phyloP scores from a whole-genome alignment of 2,888 invertebrate genomes.

The Nycteola revayana region DNA sequence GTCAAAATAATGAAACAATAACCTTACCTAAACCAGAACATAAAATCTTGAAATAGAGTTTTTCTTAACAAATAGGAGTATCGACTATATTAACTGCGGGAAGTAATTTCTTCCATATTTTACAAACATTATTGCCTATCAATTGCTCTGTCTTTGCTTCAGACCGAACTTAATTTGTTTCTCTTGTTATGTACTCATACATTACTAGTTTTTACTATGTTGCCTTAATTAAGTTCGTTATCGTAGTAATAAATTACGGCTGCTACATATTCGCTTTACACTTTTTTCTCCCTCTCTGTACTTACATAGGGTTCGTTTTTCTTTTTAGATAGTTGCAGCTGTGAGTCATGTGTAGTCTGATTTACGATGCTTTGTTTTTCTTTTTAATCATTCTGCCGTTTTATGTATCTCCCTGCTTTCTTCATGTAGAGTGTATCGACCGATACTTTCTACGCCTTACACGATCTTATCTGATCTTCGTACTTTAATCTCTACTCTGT shows the following conservation, averaged over 20 bases:
- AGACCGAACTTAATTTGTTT: conserved; percentile 13
- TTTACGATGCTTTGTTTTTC: neutral
- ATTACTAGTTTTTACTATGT: conserved; percentile 11
- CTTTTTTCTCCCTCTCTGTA: no score
- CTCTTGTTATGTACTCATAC: conserved; percentile 4
- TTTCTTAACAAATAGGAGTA: no score
- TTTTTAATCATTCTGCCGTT: neutral
- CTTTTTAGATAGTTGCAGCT: no score
- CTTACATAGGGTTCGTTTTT: no score
- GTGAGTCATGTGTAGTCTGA: neutral
- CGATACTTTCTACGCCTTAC: neutral
- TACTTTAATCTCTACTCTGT: conserved; percentile 8
- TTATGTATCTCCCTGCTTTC: neutral
- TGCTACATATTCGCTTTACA: no score
- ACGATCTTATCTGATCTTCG: neutral
- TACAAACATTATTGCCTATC: conserved; percentile 18
- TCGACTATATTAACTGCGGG: no score
- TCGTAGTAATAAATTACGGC: conserved; percentile 14
- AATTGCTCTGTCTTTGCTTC: conserved; percentile 2
- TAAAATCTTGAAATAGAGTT: no score
- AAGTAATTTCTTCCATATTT: conserved; percentile 16
- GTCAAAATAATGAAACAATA: no score
- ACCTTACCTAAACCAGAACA: no score
- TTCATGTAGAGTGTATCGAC: neutral
- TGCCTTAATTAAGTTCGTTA: conserved; percentile 17